Percentiles rank a stretch among this genome's conserved stretches.
phyloP scores from a whole-genome alignment of 2,797 vertebrate species.

The Molothrus aeneus region DNA sequence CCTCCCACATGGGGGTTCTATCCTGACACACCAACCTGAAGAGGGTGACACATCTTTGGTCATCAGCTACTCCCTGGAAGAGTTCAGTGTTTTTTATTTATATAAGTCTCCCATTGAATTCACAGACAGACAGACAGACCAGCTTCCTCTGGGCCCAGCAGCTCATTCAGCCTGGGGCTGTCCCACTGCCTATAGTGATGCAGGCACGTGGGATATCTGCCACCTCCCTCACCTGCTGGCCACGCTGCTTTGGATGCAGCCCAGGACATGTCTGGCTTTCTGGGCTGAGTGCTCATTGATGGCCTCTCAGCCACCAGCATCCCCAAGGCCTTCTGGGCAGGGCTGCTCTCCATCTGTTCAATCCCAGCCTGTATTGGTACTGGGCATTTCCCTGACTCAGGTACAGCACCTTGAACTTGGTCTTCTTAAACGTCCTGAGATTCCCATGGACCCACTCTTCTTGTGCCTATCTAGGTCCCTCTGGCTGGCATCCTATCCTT shows the following conservation, averaged over 20 bases:
- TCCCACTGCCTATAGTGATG: accelerated
- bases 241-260: accelerated
- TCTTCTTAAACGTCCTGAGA: not conserved
- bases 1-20: accelerated
- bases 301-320: not conserved
- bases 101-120: not conserved
- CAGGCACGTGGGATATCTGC: accelerated
- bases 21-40: not conserved
- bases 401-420: not conserved
- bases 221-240: not conserved
- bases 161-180: accelerated
- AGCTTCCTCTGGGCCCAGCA: not conserved
- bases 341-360: not conserved
- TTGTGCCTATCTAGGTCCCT: not conserved
- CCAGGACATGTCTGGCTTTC: not conserved
- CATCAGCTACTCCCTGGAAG: not conserved
- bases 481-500: not conserved
- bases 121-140: not conserved
- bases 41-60: not conserved
- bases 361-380: not conserved
- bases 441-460: not conserved
- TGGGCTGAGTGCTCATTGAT: not conserved
- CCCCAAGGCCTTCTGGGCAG: not conserved
- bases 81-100: accelerated
- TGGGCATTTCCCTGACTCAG: not conserved